Base-by-base conservation (phyloP, 2,797 vertebrate genomes). In the Eutrigla gurnardus region DNA sequence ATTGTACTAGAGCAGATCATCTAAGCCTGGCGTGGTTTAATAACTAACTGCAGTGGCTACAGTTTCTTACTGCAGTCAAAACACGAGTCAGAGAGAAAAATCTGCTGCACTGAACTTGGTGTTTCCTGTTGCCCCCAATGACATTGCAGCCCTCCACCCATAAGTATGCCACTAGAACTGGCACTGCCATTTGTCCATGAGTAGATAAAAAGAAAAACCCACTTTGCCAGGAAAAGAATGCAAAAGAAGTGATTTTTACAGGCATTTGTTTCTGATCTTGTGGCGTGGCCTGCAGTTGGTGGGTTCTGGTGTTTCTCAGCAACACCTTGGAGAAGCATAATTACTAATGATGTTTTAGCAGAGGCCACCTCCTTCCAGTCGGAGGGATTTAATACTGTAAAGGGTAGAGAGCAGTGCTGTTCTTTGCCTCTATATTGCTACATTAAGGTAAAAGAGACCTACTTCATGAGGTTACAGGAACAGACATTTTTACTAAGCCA, bases 261-360 rank as follows among this genome's bases (percentile, higher is more conserved):
- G 89, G 74, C 82, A 79, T 79, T 90, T 85, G 86, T 88, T 90
- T 71, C 65, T 72, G 79, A 87, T 88, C 80, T 64, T 88, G 81
- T 77, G 86, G 88, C 82, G 73, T 52, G 64, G 78, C 70, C 65
- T 80, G 75, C 86, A 84, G 86, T 86, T 77, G 43, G 54, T 66
- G 50, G 74, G 84, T 45, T 90, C 93, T 94, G 93, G 88, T 90
- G 82, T 92, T 89, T 58, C 69, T 94, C 93, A 94, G 85, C 70
- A 12, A 94, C 93, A 93, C 93, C 82, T 89, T 78, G 14, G 73
- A 84, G 72, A 72, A 76, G 69, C 78, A 71, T 85, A 90, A 90
- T 94, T 92, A 89, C 81, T 74, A 85, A 86, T 74, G 82, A 89
- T 87, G 89, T 90, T 92, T 84, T 70, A 89, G 82, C 85, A 76